A percentile compares a stretch with the other conserved stretches of the same genome.
Evolutionary conservation across 2,888 invertebrate genomes (phyloP).

Genomic region (Sabatieria punctata): DNA sequence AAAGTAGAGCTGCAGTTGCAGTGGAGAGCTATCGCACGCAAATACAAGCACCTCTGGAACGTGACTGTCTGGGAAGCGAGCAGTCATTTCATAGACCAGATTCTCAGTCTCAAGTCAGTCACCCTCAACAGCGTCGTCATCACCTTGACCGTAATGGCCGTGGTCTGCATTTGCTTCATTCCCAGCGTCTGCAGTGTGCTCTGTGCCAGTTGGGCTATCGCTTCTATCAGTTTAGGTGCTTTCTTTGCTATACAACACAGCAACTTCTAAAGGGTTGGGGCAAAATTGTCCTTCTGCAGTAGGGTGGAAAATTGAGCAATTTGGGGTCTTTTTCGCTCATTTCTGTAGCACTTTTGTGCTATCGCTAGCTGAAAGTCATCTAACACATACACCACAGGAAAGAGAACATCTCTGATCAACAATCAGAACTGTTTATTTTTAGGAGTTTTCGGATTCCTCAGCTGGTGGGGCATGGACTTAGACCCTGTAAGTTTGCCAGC

Average conservation of each 20-base stretch:
- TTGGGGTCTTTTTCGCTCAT: no score
- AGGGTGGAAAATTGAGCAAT: no score
- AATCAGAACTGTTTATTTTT: constrained; percentile 2
- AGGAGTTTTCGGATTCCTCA: constrained; percentile 27
- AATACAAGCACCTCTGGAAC: constrained; percentile 16
- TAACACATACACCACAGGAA: no score
- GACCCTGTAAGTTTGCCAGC: constrained; percentile 29
- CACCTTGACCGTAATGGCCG: constrained; percentile 25
- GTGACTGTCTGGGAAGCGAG: constrained; percentile 27
- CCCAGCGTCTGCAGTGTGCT: constrained; percentile 23
- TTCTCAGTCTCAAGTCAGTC: no score
- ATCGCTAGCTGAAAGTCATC: no score
- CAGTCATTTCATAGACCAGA: constrained; percentile 29
- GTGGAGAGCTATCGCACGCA: constrained; percentile 21
- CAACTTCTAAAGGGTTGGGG: no score
- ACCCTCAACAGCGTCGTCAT: no score
- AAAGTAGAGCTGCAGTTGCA: constrained; percentile 24
- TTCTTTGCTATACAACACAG: no score
- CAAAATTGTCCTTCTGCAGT: no score
- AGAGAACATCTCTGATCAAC: no score
- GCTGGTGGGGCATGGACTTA: constrained; percentile 25
- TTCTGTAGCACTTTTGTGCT: no score
- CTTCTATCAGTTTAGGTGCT: constrained; percentile 24
- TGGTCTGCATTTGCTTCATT: constrained; percentile 27
- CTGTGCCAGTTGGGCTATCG: constrained; percentile 22